Percentiles rank a stretch among this genome's conserved stretches.
Conservation (phyloP, 1,140 invertebrate genomes). For the Hycleus phaleratus region DNA sequence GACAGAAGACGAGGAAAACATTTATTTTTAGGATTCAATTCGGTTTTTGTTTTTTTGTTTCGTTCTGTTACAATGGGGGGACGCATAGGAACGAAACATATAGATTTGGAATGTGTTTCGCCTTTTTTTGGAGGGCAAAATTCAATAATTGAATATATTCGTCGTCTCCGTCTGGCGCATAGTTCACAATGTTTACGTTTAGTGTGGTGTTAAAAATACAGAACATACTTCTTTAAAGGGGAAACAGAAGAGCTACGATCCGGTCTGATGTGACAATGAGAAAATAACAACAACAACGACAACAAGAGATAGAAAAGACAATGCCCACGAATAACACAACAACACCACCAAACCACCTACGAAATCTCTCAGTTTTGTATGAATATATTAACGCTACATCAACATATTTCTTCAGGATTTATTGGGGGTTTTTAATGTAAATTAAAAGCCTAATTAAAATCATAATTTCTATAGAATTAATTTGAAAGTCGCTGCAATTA, state of each 20-base stretch:
- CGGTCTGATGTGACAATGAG: slow-evolving; percentile 17
- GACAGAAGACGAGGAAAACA: no score
- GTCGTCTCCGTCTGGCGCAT: no score
- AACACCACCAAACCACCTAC: slow-evolving; percentile 14
- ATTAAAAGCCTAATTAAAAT: no score
- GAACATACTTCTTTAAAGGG: slow-evolving; percentile 5
- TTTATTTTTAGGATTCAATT: no score
- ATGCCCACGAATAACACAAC: slow-evolving; percentile 5
- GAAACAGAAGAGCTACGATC: slow-evolving; percentile 13
- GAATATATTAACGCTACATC: slow-evolving; percentile 22
- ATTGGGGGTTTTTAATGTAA: no score
- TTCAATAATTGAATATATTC: slow-evolving; percentile 5
- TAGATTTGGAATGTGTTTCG: slow-evolving; percentile 2
- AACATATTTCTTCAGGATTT: neutral
- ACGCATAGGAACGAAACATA: no score
- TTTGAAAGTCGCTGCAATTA: no score
- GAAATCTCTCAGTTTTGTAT: slow-evolving; percentile 9
- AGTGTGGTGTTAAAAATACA: slow-evolving; percentile 15
- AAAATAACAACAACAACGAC: slow-evolving; percentile 4
- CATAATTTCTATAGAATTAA: no score
- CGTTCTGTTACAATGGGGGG: neutral
- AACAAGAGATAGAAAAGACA: slow-evolving; percentile 1
- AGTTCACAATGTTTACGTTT: slow-evolving; percentile 6
- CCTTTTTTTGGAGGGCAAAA: slow-evolving; percentile 9
- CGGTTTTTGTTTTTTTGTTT: no score